Percentiles rank a stretch among this genome's conserved stretches.
These are phyloP conservation scores for Ethmia dodecea DNA, from an alignment of 2,888 invertebrate genomes.

Conservation along the genomic window DNA sequence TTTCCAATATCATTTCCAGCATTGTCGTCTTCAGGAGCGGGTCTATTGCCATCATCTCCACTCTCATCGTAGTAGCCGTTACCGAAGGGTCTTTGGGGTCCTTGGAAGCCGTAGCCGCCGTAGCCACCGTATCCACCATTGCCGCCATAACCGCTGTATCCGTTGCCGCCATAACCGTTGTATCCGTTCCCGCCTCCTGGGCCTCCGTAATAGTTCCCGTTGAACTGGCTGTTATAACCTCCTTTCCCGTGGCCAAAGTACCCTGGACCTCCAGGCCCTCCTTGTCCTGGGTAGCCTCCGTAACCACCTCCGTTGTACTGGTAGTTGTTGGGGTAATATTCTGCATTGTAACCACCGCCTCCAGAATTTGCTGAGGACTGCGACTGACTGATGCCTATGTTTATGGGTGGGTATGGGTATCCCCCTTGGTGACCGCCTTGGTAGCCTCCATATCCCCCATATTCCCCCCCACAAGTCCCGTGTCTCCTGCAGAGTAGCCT, in stretches of 20 bases:
- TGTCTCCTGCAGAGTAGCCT: slow-evolving; percentile 45
- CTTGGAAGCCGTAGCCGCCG: slow-evolving; percentile 38
- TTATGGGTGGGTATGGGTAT: slow-evolving; percentile 45
- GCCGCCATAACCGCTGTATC: slow-evolving; percentile 20
- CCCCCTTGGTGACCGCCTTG: slow-evolving; percentile 18
- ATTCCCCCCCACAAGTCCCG: slow-evolving; percentile 36
- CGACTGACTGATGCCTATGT: slow-evolving; percentile 67
- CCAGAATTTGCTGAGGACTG: slow-evolving; percentile 58
- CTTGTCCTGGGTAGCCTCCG: slow-evolving; percentile 23
- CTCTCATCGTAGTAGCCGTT: slow-evolving; percentile 32
- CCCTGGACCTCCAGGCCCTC: slow-evolving; percentile 30
- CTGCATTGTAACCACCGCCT: slow-evolving; percentile 42
- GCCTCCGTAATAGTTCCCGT: slow-evolving; percentile 56
- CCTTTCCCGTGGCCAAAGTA: slow-evolving; percentile 41
- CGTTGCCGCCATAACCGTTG: too few species aligned
- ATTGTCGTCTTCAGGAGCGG: slow-evolving; percentile 23
- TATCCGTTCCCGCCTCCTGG: too few species aligned
- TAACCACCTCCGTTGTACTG: slow-evolving; percentile 32
- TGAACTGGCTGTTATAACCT: slow-evolving; percentile 57
- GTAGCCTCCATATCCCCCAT: slow-evolving; percentile 18
- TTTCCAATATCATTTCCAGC: slow-evolving; percentile 18
- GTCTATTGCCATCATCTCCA: slow-evolving; percentile 21
- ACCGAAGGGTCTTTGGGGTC: slow-evolving; percentile 39
- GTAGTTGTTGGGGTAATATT: slow-evolving; percentile 48
- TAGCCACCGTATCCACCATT: slow-evolving; percentile 25